A percentile compares a stretch with the other conserved stretches of the same genome.
These are phyloP conservation scores for Polypterus bichir DNA, from an alignment of 2,113 vertebrate species.

Conservation along the genomic window DNA sequence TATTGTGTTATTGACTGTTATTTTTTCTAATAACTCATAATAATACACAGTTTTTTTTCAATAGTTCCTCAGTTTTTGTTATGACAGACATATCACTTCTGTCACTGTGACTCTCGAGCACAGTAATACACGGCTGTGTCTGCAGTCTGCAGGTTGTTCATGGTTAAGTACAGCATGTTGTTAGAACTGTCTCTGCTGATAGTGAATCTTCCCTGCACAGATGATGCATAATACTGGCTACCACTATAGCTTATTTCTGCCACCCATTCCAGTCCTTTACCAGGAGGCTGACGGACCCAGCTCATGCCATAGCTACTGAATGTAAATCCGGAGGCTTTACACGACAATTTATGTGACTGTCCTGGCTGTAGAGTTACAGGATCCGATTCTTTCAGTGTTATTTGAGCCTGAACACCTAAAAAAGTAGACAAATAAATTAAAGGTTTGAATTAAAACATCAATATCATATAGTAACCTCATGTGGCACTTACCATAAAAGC, in stretches of 20 bases:
- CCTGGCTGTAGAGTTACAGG: too few relatives aligned
- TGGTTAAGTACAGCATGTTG: slow-evolving; percentile 9
- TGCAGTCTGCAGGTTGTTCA: slow-evolving; percentile 3
- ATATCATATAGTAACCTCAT: too few relatives aligned
- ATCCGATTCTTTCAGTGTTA: too few relatives aligned
- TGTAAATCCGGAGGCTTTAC: background rate
- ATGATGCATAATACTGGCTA: slow-evolving; percentile 4
- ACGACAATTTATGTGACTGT: background rate
- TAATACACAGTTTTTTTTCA: too few relatives aligned
- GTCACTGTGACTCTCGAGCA: background rate
- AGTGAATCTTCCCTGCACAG: background rate
- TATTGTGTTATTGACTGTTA: too few relatives aligned
- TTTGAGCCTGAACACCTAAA: too few relatives aligned
- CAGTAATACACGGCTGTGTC: slow-evolving; percentile 9
- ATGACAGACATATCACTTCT: too few relatives aligned
- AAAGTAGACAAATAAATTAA: too few relatives aligned
- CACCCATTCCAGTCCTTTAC: slow-evolving; percentile 14
- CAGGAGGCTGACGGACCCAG: background rate
- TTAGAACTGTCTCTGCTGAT: slow-evolving; percentile 7
- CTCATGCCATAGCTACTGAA: background rate
- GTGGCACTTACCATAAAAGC: too few relatives aligned
- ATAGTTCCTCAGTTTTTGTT: too few relatives aligned
- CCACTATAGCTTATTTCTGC: background rate
- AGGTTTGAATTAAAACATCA: too few relatives aligned
- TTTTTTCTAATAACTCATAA: too few relatives aligned